Base-by-base conservation (phyloP, 1,140 invertebrate genomes). In the Drosophila kurseongensis region DNA sequence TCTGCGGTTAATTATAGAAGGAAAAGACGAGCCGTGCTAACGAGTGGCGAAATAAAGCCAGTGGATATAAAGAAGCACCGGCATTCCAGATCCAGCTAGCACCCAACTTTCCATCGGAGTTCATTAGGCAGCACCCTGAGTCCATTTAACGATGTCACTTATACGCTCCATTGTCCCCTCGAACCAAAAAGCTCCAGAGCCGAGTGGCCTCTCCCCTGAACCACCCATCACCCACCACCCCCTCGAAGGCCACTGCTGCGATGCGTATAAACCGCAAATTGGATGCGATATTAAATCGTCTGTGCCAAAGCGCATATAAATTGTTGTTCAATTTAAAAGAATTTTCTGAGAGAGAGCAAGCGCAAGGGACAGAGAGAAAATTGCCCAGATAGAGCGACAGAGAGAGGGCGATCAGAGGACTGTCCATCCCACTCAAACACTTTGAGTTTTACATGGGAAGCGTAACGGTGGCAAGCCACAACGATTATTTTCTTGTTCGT, bases 251-350 rank as follows among this genome's bases (percentile, higher is more conserved):
- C 66, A 71, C 73, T 83, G 76, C 68, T 84, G 65, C 76, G 84
- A 90, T 89, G 90, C 85, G 90, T 79, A 91, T 91, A 92, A 91
- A 91, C 91, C 91, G 90, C 91, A 92, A 92, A 92, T 92, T 92
- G 91, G 91, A 92, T 91, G 88, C 88, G 88, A 92, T 92, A 92
- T 92, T 91, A 92, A 92, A 92, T 92, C 90, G 91, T 75, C 84
- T 91, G 91, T 92, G 84, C 84, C 84, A 92, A 91, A 91, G 86
- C 86, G 83, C 84, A 89, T 91, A 91, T 91, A 91, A 90, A 91
- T 89, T 91, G 89, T 88, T 85, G 78, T 90, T 91, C 90, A 91
- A 91, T 90, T 91, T 91, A 85, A 91, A 90, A 77, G 67, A 91
- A 85, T 77, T 73, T 84, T 74, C 58, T 16, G 68, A 77, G 51